Conservation (phyloP, 2,888 invertebrate genomes). For the Noctua pronuba region DNA sequence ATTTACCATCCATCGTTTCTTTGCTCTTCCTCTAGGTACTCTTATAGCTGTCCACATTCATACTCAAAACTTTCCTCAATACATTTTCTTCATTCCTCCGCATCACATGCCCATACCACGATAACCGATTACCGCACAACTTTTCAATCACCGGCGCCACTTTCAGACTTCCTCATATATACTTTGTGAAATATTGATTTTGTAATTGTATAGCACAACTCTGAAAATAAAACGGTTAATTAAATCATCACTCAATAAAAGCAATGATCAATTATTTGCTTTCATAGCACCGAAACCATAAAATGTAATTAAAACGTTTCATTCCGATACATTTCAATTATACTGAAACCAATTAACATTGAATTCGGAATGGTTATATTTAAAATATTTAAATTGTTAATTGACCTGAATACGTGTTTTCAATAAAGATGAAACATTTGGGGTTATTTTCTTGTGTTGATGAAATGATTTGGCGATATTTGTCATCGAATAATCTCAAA, state of each 20-base stretch:
- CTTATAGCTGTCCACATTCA: background rate
- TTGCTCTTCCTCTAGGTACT: background rate
- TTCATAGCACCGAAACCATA: background rate
- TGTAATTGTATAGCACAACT: background rate
- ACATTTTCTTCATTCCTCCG: background rate
- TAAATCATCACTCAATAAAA: conserved; percentile 11
- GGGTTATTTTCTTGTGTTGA: background rate
- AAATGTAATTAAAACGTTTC: conserved; percentile 19
- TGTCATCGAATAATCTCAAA: background rate
- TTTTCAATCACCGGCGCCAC: background rate
- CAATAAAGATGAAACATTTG: conserved; percentile 18
- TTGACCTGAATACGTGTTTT: conserved; percentile 17
- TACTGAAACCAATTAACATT: conserved; percentile 30
- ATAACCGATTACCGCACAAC: background rate
- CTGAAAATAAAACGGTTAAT: background rate
- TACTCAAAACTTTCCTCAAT: background rate
- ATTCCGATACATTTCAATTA: conserved; percentile 14
- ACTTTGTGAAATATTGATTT: background rate
- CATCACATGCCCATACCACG: background rate
- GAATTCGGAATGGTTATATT: conserved; percentile 18
- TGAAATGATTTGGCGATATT: background rate
- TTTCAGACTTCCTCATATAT: background rate
- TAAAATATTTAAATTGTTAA: conserved; percentile 44
- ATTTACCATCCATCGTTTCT: background rate
- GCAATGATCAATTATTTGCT: conserved; percentile 21